Evolutionary conservation across 2,888 invertebrate genomes (phyloP).

Genomic region (Himalopsyche anomala): DNA sequence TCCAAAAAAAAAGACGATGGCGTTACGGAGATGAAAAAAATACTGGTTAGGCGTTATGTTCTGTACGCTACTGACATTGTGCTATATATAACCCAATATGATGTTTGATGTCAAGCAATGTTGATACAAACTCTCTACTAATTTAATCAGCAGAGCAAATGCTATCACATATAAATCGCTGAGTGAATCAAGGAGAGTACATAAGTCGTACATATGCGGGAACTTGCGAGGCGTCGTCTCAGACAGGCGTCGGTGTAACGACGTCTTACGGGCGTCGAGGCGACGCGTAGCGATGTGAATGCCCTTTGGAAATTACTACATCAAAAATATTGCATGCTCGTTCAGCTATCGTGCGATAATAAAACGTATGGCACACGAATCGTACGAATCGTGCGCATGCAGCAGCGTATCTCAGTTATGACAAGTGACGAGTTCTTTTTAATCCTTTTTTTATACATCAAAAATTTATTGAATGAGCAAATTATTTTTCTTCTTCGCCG

Average conservation of each 20-base stretch:
- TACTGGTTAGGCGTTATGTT: too few species aligned
- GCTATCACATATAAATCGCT: neutral
- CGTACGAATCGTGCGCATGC: too few species aligned
- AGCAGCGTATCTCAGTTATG: too few species aligned
- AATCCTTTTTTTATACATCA: too few species aligned
- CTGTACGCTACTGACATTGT: too few species aligned
- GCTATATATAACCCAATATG: neutral
- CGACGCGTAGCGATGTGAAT: neutral
- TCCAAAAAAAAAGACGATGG: too few species aligned
- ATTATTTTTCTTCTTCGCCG: too few species aligned
- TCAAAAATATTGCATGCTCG: constrained; percentile 17
- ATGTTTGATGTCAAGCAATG: neutral
- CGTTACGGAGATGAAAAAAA: too few species aligned
- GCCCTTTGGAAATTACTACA: neutral
- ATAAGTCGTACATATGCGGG: neutral
- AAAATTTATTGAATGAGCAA: too few species aligned
- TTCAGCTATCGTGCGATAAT: neutral
- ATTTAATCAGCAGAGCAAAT: constrained; percentile 1
- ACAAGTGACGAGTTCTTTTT: too few species aligned
- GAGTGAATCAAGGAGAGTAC: neutral
- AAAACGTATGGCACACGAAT: too few species aligned
- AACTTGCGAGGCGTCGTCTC: neutral
- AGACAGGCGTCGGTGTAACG: constrained; percentile 10
- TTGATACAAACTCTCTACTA: neutral
- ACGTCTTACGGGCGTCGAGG: neutral